These are phyloP conservation scores for Lissonota sp. DNA, from an alignment of 2,888 invertebrate species.

Conservation along the genomic window DNA sequence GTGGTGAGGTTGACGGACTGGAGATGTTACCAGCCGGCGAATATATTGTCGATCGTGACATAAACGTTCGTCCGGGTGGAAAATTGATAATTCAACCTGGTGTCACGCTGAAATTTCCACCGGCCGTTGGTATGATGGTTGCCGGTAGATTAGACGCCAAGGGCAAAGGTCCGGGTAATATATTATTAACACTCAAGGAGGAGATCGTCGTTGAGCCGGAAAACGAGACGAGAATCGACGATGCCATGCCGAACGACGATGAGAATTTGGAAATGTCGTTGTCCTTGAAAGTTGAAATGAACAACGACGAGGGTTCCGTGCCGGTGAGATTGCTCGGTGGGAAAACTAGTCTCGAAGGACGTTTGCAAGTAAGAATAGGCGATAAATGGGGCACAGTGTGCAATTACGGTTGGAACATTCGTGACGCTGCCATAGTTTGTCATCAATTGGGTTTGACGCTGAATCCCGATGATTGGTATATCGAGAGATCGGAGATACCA, in stretches of 20 bases:
- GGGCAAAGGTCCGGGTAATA: conserved; percentile 92
- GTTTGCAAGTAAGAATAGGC: conserved; percentile 93
- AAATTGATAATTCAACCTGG: conserved; percentile 94
- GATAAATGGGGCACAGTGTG: conserved; percentile 99
- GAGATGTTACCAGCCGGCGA: conserved; percentile 93
- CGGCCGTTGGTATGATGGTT: conserved; percentile 98
- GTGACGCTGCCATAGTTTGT: conserved; percentile 96
- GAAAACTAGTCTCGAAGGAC: conserved; percentile 92
- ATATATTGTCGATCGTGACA: conserved; percentile 96
- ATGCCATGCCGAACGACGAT: conserved; percentile 82
- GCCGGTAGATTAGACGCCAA: conserved; percentile 95
- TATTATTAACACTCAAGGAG: conserved; percentile 91
- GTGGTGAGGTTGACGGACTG: conserved; percentile 97
- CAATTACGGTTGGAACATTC: conserved; percentile 97
- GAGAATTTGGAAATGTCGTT: too few relatives aligned
- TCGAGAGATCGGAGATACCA: conserved; percentile 93
- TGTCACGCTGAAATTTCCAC: conserved; percentile 94
- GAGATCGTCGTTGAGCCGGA: conserved; percentile 88
- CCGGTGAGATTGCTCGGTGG: conserved; percentile 94
- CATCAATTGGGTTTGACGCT: conserved; percentile 96
- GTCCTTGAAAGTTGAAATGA: conserved; percentile 5
- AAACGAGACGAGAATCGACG: conserved; percentile 85
- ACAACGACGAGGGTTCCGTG: conserved; percentile 73
- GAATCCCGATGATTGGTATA: conserved; percentile 96
- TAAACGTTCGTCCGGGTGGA: conserved; percentile 97